Evolutionary conservation across 2,888 invertebrate genomes (phyloP), one percentile per base, ranked within the genome.

Genomic region (Eupelmus urozonus): DNA sequence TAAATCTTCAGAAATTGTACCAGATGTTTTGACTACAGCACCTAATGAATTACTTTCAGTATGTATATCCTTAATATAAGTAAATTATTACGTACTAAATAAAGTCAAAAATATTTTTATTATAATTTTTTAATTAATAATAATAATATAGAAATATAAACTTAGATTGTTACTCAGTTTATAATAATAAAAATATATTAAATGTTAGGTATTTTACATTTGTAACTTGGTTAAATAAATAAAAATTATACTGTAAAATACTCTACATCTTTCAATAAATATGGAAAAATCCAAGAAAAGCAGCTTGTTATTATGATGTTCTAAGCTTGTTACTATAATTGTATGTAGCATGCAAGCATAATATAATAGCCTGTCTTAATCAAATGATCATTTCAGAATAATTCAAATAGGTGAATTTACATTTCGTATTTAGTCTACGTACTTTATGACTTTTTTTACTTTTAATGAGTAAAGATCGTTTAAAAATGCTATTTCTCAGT

Each of bases 11-110:
- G 72, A 69, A 72, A 40, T 80, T 23, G 45, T 80, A 18, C 80
- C 80, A 13, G 80, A 80, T 45, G 80, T 73, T 51, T 13, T 80
- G 4, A 67, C 13, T 0, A 55, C 23, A 2, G 69, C 76, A 27
- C 80, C 80, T 2, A 53, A 51, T 20, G 29, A 76, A 9, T 40
- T 73, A 11, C 72, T 79, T 13, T 53, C 42, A 27, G 79, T 79
- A 66, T 66, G 66, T 16, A 40, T 94, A n/a, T 34, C 16, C 7
- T 63, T 20, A 34, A 40, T 60, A 49, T n/a, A n/a, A n/a, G n/a
- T 40, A 55, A n/a, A 45, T 13, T 18, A 16, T 42, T 45, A 53
- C 3, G 49, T 11, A 49, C 3, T 53, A 20, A 53, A 20, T 53
- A 18, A 3, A n/a, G 20, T 53, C 18, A n/a, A 53, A 2, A 53